Conservation (phyloP, 2,888 invertebrate species). For the Melolontha melolontha region DNA sequence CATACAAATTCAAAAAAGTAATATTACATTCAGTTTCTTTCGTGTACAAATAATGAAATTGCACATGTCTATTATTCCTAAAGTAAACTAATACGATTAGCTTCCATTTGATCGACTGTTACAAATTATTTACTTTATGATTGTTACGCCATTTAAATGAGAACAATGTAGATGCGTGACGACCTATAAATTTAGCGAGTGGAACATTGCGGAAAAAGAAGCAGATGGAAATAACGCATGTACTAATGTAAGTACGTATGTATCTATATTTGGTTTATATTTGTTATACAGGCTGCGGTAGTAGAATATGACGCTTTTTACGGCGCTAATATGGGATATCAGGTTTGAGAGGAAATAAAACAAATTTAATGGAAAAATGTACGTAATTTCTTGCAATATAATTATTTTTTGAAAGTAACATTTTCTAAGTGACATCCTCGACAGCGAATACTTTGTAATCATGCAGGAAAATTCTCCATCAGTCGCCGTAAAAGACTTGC, state of each 20-base stretch:
- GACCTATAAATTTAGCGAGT: constrained; percentile 48
- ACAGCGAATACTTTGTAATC: too few species aligned
- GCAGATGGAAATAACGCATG: not conserved
- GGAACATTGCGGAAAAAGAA: constrained; percentile 46
- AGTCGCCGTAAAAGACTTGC: too few species aligned
- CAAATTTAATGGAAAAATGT: too few species aligned
- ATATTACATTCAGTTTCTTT: too few species aligned
- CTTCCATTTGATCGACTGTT: constrained; percentile 10
- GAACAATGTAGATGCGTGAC: constrained; percentile 47
- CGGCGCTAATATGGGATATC: too few species aligned
- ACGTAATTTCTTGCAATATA: too few species aligned
- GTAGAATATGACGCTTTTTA: too few species aligned
- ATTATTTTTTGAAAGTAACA: too few species aligned
- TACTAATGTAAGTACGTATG: not conserved
- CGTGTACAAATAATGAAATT: not conserved
- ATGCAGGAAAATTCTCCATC: too few species aligned
- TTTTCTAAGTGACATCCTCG: too few species aligned
- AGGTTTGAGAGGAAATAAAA: too few species aligned
- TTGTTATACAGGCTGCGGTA: not conserved
- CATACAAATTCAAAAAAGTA: too few species aligned
- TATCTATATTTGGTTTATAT: not conserved
- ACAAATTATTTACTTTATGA: constrained; percentile 32
- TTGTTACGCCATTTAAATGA: constrained; percentile 48
- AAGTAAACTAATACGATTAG: constrained; percentile 25
- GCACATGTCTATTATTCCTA: not conserved